Base-by-base conservation (phyloP, 2,888 invertebrate genomes). In the Mesorhabditis spiculigera region DNA sequence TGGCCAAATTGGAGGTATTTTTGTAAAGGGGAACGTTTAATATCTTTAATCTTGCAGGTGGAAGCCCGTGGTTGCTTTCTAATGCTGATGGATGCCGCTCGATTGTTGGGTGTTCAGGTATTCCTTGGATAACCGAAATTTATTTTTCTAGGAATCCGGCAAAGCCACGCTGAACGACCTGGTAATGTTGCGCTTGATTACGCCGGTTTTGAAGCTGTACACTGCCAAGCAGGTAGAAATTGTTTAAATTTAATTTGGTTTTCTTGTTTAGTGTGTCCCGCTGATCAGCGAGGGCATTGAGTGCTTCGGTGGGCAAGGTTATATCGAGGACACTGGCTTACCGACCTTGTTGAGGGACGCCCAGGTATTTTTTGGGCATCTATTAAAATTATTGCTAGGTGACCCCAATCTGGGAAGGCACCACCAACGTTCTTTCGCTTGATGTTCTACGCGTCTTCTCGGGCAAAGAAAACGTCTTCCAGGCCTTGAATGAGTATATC, bases 361-460 rank as follows among this genome's bases (percentile, higher is more conserved):
- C 45, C 90, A 90, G 86, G 89, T 89, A 43, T 28, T 28, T 28
- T 63, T 13, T 43, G 8, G 65, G 43, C 10, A 13, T 6, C 5
- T 8, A 62, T 10, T 16, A 41, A 10, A 63, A 10, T 28, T 28
- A 10, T 63, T 10, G n/a, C 13, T 70, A 88, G 88, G 89, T 89
- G 3, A 83, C 89, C 45, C 88, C 89, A 16, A 90, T 90, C 71
- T 90, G 90, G 90, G 90, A 90, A 82, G 90, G 90, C 28, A 90
- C 90, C 2, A 90, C 90, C 5, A 90, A 90, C 79, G 87, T 90
- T 58, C 82, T 89, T 61, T 88, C 89, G 0, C 81, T 90, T 50
- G 90, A 90, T 80, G 88, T 89, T 4, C 84, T 90, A 5, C 83
- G 90, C 68, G 88, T 89, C 4, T 82, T 89, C 13, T 82, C 78